Evolutionary conservation across 2,797 vertebrate genomes (phyloP).

Genomic region (Cossypha niveicapilla): DNA sequence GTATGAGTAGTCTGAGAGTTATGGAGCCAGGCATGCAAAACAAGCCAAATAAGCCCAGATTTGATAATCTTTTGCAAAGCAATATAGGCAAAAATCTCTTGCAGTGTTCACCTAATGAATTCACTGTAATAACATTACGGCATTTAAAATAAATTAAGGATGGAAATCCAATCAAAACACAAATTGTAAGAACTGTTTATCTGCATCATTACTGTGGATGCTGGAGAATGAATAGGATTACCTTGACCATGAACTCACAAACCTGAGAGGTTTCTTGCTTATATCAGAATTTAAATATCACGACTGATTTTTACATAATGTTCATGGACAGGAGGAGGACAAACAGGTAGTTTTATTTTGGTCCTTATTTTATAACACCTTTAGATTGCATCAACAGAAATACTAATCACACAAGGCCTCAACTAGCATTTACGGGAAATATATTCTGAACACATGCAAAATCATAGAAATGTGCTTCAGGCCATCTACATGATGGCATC

Average conservation of each 20-base stretch:
- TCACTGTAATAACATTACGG: not conserved
- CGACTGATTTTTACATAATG: not conserved
- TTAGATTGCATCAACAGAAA: not conserved
- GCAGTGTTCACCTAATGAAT: not conserved
- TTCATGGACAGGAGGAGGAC: not conserved
- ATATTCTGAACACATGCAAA: not conserved
- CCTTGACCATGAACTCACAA: not conserved
- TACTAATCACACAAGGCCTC: not conserved
- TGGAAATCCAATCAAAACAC: not conserved
- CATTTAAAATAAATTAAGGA: not conserved
- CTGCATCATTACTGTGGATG: not conserved
- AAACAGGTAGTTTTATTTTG: not conserved
- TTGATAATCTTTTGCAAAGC: not conserved
- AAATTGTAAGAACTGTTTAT: not conserved
- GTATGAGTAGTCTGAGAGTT: not conserved
- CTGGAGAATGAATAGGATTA: not conserved
- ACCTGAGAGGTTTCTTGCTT: not conserved
- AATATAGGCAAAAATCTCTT: not conserved
- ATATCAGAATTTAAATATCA: not conserved
- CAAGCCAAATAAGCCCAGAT: not conserved
- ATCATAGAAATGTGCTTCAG: not conserved
- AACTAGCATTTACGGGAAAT: not conserved
- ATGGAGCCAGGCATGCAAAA: not conserved
- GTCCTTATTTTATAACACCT: not conserved
- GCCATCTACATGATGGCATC: not conserved